Percentiles rank a stretch among this genome's conserved stretches.
Conservation (phyloP, 2,888 invertebrate species). For the Pyrgus malvae region DNA sequence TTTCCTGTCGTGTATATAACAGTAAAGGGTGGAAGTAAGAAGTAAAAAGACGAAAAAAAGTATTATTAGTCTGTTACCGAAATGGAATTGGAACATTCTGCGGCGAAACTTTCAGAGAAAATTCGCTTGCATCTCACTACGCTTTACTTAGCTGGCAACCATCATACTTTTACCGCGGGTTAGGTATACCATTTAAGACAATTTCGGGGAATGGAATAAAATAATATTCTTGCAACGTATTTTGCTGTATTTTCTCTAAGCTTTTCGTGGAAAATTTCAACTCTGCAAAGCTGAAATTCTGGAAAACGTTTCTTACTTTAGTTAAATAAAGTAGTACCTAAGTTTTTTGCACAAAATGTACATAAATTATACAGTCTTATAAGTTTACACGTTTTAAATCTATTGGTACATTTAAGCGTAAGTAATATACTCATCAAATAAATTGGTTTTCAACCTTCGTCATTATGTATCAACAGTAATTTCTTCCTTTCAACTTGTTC, state of each 20-base stretch:
- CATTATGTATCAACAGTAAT: slow-evolving; percentile 20
- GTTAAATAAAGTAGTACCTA: background rate
- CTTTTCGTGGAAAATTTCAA: slow-evolving; percentile 35
- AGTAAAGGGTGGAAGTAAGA: slow-evolving; percentile 81
- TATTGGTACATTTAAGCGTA: background rate
- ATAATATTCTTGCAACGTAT: slow-evolving; percentile 49
- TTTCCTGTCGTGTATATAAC: slow-evolving; percentile 66
- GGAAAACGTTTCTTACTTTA: slow-evolving; percentile 17
- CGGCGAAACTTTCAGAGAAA: slow-evolving; percentile 76
- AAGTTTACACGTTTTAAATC: no score
- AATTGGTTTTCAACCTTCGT: slow-evolving; percentile 6
- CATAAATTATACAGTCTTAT: no score
- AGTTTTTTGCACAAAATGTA: no score
- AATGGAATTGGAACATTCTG: slow-evolving; percentile 81
- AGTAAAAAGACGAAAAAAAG: slow-evolving; percentile 80
- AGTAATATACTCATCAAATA: background rate
- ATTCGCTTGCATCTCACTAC: slow-evolving; percentile 68
- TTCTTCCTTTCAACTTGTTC: slow-evolving; percentile 34
- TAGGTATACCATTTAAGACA: slow-evolving; percentile 69
- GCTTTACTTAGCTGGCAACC: slow-evolving; percentile 74
- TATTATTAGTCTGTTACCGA: slow-evolving; percentile 82
- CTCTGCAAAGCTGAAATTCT: slow-evolving; percentile 36
- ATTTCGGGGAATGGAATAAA: slow-evolving; percentile 59
- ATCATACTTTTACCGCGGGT: slow-evolving; percentile 74
- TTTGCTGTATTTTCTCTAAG: slow-evolving; percentile 44